Evolutionary conservation across 2,797 vertebrate genomes (phyloP).

Genomic region (Rhinella marina): DNA sequence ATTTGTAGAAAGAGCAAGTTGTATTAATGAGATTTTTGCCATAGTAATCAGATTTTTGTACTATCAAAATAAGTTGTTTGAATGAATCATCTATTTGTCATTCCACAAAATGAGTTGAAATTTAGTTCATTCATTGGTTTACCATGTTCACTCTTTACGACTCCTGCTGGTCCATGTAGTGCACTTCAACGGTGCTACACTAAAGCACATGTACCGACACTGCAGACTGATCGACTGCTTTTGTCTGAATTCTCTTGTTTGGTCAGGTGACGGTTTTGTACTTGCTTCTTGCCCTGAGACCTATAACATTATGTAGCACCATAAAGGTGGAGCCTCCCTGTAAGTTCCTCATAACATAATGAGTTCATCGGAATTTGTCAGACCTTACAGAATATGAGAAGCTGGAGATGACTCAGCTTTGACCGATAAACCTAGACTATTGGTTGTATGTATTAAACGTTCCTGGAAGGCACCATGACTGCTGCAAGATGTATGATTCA

Average conservation of each 20-base stretch:
- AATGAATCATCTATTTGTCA: no score
- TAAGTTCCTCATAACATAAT: not conserved
- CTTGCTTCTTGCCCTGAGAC: no score
- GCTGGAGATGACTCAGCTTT: constrained; percentile 18
- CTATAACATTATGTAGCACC: no score
- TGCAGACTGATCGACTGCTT: not conserved
- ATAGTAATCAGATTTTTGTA: no score
- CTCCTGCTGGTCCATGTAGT: not conserved
- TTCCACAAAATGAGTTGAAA: no score
- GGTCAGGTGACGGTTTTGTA: not conserved
- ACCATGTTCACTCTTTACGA: not conserved
- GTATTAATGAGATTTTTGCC: no score
- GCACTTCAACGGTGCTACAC: no score
- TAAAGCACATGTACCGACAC: not conserved
- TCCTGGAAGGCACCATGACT: constrained; percentile 12
- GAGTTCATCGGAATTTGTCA: not conserved
- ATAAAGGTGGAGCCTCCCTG: no score
- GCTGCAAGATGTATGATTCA: not conserved
- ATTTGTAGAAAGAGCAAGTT: no score
- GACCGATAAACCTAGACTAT: constrained; percentile 11
- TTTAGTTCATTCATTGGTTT: not conserved
- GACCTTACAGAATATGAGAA: not conserved
- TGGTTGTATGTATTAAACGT: not conserved
- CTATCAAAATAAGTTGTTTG: no score
- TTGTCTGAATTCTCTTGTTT: not conserved